Base-by-base conservation (phyloP, 2,113 vertebrate species). In the Megaceryle maxima region DNA sequence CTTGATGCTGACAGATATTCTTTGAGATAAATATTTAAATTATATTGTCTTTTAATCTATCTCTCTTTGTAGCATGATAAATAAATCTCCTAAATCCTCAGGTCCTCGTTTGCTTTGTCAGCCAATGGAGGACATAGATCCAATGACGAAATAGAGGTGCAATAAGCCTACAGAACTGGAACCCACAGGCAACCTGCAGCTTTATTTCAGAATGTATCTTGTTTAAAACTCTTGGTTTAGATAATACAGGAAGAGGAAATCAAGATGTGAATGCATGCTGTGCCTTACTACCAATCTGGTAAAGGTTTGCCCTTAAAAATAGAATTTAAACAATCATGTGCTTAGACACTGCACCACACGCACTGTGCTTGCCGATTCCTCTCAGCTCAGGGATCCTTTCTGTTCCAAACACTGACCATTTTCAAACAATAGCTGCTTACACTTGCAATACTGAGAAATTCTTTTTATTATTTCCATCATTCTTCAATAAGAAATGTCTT, bases 21-120 rank as follows among this genome's bases (percentile, higher is more conserved):
- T 56, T 56, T 69, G 68, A 87, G 48, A 77, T 19, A 80, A 80
- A 94, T 83, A 80, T 80, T 92, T 76, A 18, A 84, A 88, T 67
- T 41, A 67, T 29, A 19, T 75, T 76, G 24, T 2, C 59, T 74
- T 88, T 95, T 86, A 78, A 57, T 41, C 44, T 80, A 3, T 69
- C 22, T 67, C 21, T 57, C 21, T 35, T 85, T 46, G 26, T 60
- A 33, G 46, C 10, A 31, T 33, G 29, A 56, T 67, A 74, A 82
- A 75, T 4, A 48, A 84, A 81, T 83, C 55, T 68, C 43, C 64
- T 87, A 64, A 84, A 81, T 83, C 60, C 46, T 25, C 33, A 69
- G 51, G 76, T 56, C 60, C 41, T 78, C 39, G 3, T 88, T 67
- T 80, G 33, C 51, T 68, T 70, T 88, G 77, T 35, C 74, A 96